A percentile compares a stretch with the other conserved stretches of the same genome.
phyloP scores from a whole-genome alignment of 64 coral and sea anemone genomes.

The Catalaphyllia jardinei region DNA sequence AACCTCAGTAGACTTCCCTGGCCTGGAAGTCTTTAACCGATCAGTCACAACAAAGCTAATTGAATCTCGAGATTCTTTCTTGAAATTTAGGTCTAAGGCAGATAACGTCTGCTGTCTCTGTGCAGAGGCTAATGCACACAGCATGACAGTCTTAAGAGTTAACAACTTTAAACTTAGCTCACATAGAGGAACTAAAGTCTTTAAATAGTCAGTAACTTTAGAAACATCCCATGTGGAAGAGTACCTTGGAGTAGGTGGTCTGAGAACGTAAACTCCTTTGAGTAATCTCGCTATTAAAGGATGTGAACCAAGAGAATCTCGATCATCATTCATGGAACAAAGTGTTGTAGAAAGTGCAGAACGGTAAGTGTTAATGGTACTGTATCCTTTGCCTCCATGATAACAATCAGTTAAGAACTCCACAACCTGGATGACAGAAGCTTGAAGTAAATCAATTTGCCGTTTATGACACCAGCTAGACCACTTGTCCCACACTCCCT shows the following conservation, averaged over 20 bases:
- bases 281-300: constrained; percentile 53
- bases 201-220: constrained; percentile 68
- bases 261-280: constrained; percentile 54
- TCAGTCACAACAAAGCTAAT: too few species aligned
- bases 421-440: constrained; percentile 48
- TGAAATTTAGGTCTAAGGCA: too few species aligned
- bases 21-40: too few species aligned
- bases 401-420: constrained; percentile 63
- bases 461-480: constrained; percentile 60
- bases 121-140: constrained; percentile 85
- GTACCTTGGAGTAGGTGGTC: constrained; percentile 55
- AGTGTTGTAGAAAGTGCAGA: constrained; percentile 65
- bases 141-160: constrained; percentile 88
- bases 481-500: constrained; percentile 75
- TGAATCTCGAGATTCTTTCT: too few species aligned
- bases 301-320: constrained; percentile 38
- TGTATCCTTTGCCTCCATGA: constrained; percentile 60
- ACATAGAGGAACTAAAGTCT: constrained; percentile 62
- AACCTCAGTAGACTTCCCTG: too few species aligned
- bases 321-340: constrained; percentile 42
- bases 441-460: constrained; percentile 79
- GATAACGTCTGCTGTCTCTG: constrained; percentile 78
- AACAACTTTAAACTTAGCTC: constrained; percentile 59
- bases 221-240: constrained; percentile 64
- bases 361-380: constrained; percentile 64